Evolutionary conservation across 2,113 vertebrate genomes (phyloP).

Genomic region (Sylvietta virens): DNA sequence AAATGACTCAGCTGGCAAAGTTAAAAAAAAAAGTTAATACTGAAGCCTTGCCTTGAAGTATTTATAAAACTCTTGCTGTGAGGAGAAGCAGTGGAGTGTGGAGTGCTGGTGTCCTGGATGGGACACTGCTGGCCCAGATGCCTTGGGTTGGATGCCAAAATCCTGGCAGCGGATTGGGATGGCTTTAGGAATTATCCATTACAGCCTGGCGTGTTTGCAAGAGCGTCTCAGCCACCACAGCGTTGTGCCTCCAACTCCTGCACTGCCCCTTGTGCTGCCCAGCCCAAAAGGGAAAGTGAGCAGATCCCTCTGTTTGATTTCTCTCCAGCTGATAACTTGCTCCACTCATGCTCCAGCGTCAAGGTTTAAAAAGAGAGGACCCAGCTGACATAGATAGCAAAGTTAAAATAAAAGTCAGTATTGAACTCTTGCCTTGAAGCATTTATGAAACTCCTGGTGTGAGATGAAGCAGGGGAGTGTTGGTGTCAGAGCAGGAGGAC

Average conservation of each 20-base stretch:
- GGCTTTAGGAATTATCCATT: neutral
- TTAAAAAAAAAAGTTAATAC: no score
- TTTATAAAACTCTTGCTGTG: neutral
- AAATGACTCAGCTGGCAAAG: neutral
- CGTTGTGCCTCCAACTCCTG: rapidly evolving
- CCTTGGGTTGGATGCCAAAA: neutral
- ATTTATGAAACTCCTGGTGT: neutral
- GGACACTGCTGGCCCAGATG: neutral
- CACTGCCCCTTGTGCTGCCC: neutral
- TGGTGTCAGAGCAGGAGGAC: neutral
- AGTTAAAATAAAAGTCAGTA: neutral
- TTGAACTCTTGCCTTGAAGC: neutral
- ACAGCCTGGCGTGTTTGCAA: neutral
- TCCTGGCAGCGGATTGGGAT: neutral
- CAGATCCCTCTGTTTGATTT: neutral
- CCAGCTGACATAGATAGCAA: neutral
- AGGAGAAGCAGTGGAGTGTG: no score
- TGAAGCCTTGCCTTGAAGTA: neutral
- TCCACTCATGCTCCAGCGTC: neutral
- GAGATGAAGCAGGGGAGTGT: neutral
- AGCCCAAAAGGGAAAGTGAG: neutral
- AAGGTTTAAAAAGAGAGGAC: neutral
- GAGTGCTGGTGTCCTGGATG: neutral
- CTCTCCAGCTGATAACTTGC: neutral
- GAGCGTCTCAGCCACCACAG: neutral